Evolutionary conservation across 2,113 vertebrate species (phyloP), one percentile per base, ranked within the genome.

Genomic region (Hypanus sabinus): DNA sequence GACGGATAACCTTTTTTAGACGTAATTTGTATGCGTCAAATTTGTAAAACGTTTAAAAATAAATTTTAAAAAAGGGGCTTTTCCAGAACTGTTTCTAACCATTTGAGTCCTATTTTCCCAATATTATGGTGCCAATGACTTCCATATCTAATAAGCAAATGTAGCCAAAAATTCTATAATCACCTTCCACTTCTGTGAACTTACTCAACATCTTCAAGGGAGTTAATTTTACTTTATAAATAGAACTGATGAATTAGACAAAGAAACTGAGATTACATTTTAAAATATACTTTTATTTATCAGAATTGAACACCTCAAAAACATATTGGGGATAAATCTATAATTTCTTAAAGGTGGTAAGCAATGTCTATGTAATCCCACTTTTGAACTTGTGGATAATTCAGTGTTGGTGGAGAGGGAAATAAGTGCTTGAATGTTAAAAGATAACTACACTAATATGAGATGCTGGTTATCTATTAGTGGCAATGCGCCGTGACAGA

Each of bases 1-100:
- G 30, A 20, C 33, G 60, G n/a, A 90, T 57, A n/a, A 79, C 14
- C 33, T 79, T 4, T 79, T 22, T 18, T 18, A 18, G 75, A 88
- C 27, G 4, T 60, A 65, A 20, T 90, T 90, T 90, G 62, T 33
- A 88, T 7, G 18, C 33, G 60, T 38, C 20, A 7, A 16, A 27
- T 68, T 90, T 68, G 60, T 65, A 33, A 87, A 87, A 30, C 30
- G 55, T 87, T 62, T 60, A 87, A 57, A 55, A 90, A 33, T 30
- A 27, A 33, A 65, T 20, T 62, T 57, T 24, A 55, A 27, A 88
- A 62, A 57, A 60, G 30, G n/a, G n/a, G 60, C 85, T 90, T 90
- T 90, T 62, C 57, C 60, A 90, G n/a, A 90, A 30, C 60, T 62
- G n/a, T 90, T 90, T 90, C 30, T 33, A 90, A 90, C 30, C 16